Evolutionary conservation across 2,113 vertebrate genomes (phyloP).

Genomic region (Cacatua alba): DNA sequence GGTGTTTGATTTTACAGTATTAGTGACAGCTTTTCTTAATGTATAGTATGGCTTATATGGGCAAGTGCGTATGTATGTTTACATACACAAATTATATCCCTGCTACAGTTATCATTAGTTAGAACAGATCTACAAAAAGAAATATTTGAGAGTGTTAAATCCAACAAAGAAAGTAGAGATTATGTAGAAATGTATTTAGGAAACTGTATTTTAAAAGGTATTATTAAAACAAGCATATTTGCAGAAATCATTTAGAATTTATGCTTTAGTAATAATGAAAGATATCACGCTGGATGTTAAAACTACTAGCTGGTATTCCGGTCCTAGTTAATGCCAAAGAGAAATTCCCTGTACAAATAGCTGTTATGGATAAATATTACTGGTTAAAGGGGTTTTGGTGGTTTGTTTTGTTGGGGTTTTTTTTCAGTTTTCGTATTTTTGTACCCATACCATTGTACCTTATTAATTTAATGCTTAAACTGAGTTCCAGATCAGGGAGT

Average conservation of each 20-base stretch:
- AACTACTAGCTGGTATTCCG: not conserved
- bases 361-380: not conserved
- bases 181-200: not conserved
- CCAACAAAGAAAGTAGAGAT: not conserved
- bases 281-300: not conserved
- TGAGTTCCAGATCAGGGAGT: not conserved
- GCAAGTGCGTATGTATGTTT: not conserved
- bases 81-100: not conserved
- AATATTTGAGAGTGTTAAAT: not conserved
- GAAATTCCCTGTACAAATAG: not conserved
- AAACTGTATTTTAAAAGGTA: not conserved
- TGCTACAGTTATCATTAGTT: not conserved
- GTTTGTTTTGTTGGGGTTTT: not conserved
- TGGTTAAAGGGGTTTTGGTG: rapidly evolving
- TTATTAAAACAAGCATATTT: not conserved
- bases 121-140: not conserved
- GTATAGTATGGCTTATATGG: not conserved
- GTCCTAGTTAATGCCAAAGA: not conserved
- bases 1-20: not conserved
- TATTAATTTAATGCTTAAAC: not conserved
- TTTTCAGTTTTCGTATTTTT: not conserved
- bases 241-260: not conserved
- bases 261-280: not conserved
- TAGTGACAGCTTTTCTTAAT: not conserved
- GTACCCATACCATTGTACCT: not conserved